phyloP scores from a whole-genome alignment of 1,140 invertebrate genomes.

The Leptinotarsa texana region DNA sequence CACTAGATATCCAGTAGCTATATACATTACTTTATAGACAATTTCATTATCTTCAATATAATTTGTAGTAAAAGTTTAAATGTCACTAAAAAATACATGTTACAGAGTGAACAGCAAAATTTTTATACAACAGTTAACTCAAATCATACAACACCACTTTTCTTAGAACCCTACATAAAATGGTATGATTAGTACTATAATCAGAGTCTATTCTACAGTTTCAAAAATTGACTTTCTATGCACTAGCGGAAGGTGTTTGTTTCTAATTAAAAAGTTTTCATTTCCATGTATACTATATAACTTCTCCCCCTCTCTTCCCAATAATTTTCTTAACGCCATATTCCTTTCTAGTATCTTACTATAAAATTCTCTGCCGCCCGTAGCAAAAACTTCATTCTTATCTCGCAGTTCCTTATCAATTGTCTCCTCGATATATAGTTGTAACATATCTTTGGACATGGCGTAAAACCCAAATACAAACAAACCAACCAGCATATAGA shows the following conservation, averaged over 20 bases:
- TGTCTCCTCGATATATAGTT: constrained; percentile 63
- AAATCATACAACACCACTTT: constrained; percentile 8
- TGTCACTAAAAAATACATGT: too few species aligned
- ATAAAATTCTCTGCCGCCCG: constrained; percentile 77
- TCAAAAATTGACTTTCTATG: constrained; percentile 69
- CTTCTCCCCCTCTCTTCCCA: constrained; percentile 63
- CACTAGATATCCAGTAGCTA: too few species aligned
- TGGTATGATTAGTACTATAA: not conserved
- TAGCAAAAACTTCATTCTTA: constrained; percentile 65
- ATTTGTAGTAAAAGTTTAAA: too few species aligned
- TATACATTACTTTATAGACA: too few species aligned
- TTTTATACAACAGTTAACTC: not conserved
- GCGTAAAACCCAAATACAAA: constrained; percentile 66
- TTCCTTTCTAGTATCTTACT: constrained; percentile 73
- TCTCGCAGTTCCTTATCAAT: constrained; percentile 65
- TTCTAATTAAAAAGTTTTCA: constrained; percentile 66
- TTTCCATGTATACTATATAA: constrained; percentile 71
- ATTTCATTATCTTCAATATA: too few species aligned
- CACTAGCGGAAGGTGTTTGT: constrained; percentile 65
- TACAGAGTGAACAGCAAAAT: not conserved
- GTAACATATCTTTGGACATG: constrained; percentile 66
- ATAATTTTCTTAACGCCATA: constrained; percentile 67
- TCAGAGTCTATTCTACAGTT: constrained; percentile 22
- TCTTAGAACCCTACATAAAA: constrained; percentile 7
- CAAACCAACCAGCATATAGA: constrained; percentile 63